Percentiles rank a stretch among this genome's conserved stretches.
phyloP scores from a whole-genome alignment of 1,140 invertebrate genomes.

The Marisa cornuarietis region DNA sequence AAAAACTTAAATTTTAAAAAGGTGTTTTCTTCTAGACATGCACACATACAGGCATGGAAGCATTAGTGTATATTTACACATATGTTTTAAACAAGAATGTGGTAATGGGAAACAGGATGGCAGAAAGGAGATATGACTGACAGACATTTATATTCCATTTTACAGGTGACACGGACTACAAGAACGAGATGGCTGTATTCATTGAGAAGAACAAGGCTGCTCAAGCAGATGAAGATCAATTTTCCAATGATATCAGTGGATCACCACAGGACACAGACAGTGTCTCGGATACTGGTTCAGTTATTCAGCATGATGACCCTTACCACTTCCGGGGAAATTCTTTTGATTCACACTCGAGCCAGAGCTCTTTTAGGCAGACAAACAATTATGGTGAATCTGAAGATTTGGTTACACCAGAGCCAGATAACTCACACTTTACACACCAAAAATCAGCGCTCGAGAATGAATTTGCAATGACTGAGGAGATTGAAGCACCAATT shows the following conservation, averaged over 20 bases:
- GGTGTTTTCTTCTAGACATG: no score
- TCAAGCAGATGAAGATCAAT: neutral
- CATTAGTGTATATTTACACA: no score
- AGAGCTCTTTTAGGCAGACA: slow-evolving; percentile 1
- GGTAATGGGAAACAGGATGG: neutral
- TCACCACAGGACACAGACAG: slow-evolving; percentile 27
- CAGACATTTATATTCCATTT: slow-evolving; percentile 1
- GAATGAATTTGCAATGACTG: slow-evolving; percentile 10
- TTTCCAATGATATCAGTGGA: slow-evolving; percentile 23
- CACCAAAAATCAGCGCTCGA: neutral
- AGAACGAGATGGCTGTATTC: slow-evolving; percentile 48
- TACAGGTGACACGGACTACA: slow-evolving; percentile 36
- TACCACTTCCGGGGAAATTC: slow-evolving; percentile 14
- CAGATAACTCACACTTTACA: neutral
- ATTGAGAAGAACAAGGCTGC: slow-evolving; percentile 41
- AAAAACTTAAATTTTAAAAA: no score
- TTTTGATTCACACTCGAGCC: slow-evolving; percentile 23
- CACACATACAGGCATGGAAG: no score
- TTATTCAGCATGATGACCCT: slow-evolving; percentile 19
- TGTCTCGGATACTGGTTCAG: slow-evolving; percentile 36
- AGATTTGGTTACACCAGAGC: neutral
- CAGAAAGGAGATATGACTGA: neutral
- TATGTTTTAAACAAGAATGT: no score
- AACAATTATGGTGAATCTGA: neutral
- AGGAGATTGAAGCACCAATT: slow-evolving; percentile 42